Conservation (phyloP, 2,113 vertebrate genomes). For the Phycodurus eques region DNA sequence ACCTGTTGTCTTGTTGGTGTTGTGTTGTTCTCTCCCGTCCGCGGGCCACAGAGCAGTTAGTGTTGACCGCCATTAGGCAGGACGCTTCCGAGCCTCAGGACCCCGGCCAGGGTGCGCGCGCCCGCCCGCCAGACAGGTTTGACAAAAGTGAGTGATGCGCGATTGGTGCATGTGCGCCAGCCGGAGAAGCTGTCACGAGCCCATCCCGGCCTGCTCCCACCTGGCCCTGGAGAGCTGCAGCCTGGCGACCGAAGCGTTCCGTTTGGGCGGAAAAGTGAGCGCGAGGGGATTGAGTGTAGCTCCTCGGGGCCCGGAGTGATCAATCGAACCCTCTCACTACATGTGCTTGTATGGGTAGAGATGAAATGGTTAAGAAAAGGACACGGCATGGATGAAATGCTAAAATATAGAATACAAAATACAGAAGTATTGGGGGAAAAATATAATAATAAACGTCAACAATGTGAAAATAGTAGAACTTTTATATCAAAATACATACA, state of each 20-base stretch:
- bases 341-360: conserved; percentile 51
- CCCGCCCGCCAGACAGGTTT: conserved; percentile 75
- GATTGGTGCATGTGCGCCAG: conserved; percentile 66
- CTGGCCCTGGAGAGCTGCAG: conserved; percentile 63
- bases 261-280: neutral
- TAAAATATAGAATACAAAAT: neutral
- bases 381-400: too few relatives aligned
- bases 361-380: neutral
- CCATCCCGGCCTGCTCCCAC: conserved; percentile 19
- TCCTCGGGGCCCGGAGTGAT: conserved; percentile 62
- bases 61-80: conserved; percentile 80
- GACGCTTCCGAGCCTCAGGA: conserved; percentile 70
- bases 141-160: conserved; percentile 79
- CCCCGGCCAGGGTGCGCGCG: conserved; percentile 62
- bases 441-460: too few relatives aligned
- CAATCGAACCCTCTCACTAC: conserved; percentile 48
- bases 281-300: conserved; percentile 49
- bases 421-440: too few relatives aligned
- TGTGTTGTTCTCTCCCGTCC: conserved; percentile 72
- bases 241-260: neutral
- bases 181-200: conserved; percentile 40
- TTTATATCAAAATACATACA: neutral
- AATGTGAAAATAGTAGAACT: too few relatives aligned
- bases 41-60: conserved; percentile 78
- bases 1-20: conserved; percentile 52